These are phyloP conservation scores for Agraylea sexmaculata DNA, from an alignment of 1,140 invertebrate genomes.

Conservation along the genomic window DNA sequence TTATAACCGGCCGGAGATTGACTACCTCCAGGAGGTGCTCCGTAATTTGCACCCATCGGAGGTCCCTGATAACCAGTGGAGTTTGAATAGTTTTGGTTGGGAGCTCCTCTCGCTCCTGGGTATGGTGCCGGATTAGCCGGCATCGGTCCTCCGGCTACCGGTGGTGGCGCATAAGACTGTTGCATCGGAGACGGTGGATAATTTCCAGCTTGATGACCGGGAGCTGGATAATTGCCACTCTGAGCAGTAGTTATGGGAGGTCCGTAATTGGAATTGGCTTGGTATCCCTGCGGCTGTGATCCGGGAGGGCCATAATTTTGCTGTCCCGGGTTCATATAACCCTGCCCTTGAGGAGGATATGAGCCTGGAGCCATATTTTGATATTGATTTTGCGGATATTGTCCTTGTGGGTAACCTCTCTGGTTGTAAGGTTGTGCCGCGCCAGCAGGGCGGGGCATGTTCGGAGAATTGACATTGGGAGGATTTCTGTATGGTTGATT, in stretches of 20 bases:
- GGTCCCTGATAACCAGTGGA: conserved; percentile 15
- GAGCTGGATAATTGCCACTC: conserved; percentile 33
- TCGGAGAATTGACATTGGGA: conserved; percentile 31
- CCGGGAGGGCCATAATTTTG: conserved; percentile 40
- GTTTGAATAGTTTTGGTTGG: conserved; percentile 16
- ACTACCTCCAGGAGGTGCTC: conserved; percentile 4
- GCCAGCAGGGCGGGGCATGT: conserved; percentile 26
- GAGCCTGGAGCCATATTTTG: conserved; percentile 30
- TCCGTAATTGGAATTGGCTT: conserved; percentile 37
- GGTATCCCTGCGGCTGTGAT: conserved; percentile 35
- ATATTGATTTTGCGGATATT: conserved; percentile 41
- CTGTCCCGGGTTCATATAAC: conserved; percentile 31
- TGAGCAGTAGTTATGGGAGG: conserved; percentile 38
- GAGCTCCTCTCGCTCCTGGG: conserved; percentile 25
- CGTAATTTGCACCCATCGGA: conserved; percentile 15
- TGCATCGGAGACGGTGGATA: conserved; percentile 37
- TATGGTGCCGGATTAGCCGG: conserved; percentile 30
- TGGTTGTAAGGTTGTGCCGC: conserved; percentile 39
- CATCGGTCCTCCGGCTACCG: conserved; percentile 32
- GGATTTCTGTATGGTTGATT: conserved; percentile 28
- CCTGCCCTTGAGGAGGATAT: conserved; percentile 33
- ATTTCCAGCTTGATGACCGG: conserved; percentile 33
- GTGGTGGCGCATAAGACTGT: conserved; percentile 35
- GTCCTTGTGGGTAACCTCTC: conserved; percentile 37
- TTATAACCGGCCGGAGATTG: conserved; percentile 14